Conservation (phyloP, 2,113 vertebrate genomes). For the Trematomus loennbergii region DNA sequence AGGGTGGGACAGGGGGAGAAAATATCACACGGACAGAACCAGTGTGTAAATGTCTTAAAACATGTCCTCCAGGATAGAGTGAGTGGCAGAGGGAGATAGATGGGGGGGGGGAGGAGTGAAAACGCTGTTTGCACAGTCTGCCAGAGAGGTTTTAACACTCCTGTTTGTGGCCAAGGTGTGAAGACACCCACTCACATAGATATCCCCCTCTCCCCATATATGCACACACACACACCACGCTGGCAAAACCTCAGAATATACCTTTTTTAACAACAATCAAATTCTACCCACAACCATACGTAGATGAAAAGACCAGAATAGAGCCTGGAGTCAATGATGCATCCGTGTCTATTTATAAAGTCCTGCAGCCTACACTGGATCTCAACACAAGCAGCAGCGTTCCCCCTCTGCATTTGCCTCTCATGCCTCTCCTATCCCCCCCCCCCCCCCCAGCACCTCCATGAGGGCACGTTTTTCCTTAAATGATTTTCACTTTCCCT, state of each 20-base stretch:
- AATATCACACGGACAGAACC: conserved; percentile 48
- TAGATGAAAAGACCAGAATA: conserved; percentile 62
- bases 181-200: conserved; percentile 57
- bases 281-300: conserved; percentile 39
- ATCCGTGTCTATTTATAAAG: conserved; percentile 73
- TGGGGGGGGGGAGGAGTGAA: conserved; percentile 48
- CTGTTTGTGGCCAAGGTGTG: conserved; percentile 65
- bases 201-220: conserved; percentile 18
- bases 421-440: conserved; percentile 36
- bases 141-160: conserved; percentile 75
- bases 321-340: conserved; percentile 61
- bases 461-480: conserved; percentile 16
- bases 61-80: conserved; percentile 56
- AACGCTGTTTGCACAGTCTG: conserved; percentile 48
- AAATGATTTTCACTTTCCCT: conserved; percentile 17
- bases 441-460: conserved; percentile 23
- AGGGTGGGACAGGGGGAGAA: not conserved
- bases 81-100: conserved; percentile 28
- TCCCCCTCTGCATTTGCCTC: conserved; percentile 43
- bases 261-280: conserved; percentile 51
- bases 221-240: conserved; percentile 6
- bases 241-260: conserved; percentile 47
- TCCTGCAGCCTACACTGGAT: conserved; percentile 58
- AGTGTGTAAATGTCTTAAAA: conserved; percentile 71
- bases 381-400: conserved; percentile 47